These are phyloP conservation scores for Drosophila yakuba DNA, from an alignment of 1,140 invertebrate species.

Conservation along the genomic window DNA sequence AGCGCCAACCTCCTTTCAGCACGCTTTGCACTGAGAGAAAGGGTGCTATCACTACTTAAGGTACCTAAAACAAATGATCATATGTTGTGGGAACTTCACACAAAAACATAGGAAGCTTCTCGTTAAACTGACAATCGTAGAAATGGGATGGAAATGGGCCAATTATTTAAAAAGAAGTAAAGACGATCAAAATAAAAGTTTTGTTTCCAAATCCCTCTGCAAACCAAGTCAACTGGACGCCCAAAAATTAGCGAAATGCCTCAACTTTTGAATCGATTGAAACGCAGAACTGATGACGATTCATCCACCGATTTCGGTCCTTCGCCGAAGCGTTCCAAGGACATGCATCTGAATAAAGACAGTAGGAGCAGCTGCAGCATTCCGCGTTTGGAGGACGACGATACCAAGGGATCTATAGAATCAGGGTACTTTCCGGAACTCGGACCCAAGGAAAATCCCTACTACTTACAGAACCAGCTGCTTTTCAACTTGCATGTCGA, in stretches of 20 bases:
- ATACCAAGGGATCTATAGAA: background rate
- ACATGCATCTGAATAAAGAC: background rate
- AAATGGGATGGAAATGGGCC: too few relatives aligned
- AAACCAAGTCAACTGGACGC: too few relatives aligned
- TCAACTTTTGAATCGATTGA: background rate
- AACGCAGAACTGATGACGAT: background rate
- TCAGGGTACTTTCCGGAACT: background rate
- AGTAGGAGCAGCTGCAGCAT: background rate
- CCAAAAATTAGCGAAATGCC: background rate
- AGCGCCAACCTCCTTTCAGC: conserved; percentile 1
- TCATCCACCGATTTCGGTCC: background rate
- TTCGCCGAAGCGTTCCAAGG: background rate
- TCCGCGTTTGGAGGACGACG: background rate
- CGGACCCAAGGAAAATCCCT: background rate
- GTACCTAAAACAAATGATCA: background rate
- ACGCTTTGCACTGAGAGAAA: conserved; percentile 13
- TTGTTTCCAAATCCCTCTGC: too few relatives aligned
- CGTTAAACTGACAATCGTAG: too few relatives aligned
- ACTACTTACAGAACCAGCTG: background rate
- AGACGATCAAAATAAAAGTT: too few relatives aligned
- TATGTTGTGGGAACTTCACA: too few relatives aligned
- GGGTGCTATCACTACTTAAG: background rate
- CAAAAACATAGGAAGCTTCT: too few relatives aligned
- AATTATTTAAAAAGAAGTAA: too few relatives aligned
- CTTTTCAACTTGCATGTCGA: background rate